Evolutionary conservation across 2,113 vertebrate genomes (phyloP).

Genomic region (Pampusana beccarii): DNA sequence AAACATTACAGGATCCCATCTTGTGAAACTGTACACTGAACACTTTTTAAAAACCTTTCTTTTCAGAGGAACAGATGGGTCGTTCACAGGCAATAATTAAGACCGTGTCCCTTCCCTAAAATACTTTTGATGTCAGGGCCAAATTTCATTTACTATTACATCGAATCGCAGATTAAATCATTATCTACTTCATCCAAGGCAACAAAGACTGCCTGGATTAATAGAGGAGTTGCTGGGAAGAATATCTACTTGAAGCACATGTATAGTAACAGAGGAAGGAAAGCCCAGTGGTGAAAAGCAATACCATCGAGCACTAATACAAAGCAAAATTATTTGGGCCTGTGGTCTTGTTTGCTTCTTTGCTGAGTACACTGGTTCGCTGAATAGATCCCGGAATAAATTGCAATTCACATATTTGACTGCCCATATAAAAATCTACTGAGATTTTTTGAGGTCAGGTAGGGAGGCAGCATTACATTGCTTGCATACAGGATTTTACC

Average conservation of each 20-base stretch:
- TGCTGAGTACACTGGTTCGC: not conserved
- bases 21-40: not conserved
- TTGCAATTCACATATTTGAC: not conserved
- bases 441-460: not conserved
- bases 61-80: not conserved
- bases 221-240: not conserved
- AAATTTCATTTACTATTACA: conserved; percentile 15
- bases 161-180: not conserved
- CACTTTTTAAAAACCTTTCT: not conserved
- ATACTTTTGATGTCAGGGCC: not conserved
- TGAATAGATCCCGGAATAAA: not conserved
- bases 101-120: not conserved
- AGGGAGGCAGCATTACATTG: not conserved
- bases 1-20: not conserved
- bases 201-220: not conserved
- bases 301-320: rapidly evolving
- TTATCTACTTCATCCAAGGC: not conserved
- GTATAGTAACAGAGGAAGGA: not conserved
- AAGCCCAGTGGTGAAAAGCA: not conserved
- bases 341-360: not conserved
- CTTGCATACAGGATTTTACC: not conserved
- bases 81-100: not conserved
- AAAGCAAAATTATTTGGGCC: not conserved
- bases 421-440: not conserved
- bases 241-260: not conserved